Evolutionary conservation across 2,797 vertebrate genomes (phyloP).

Genomic region (Sebastiscus tertius): DNA sequence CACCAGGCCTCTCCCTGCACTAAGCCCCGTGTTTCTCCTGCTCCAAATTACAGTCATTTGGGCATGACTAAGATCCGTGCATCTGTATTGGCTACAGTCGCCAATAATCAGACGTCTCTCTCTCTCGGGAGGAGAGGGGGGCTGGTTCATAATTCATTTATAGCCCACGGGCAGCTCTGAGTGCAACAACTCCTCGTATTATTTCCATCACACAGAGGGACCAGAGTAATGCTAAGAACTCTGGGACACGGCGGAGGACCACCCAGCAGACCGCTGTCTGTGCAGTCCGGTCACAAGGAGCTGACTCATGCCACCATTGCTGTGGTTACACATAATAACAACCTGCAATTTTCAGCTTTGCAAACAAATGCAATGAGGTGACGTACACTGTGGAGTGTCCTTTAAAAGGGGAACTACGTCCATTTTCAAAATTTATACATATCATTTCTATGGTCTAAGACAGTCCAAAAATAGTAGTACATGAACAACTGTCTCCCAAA

Average conservation of each 20-base stretch:
- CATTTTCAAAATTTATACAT: too few relatives aligned
- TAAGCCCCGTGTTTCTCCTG: slow-evolving; percentile 62
- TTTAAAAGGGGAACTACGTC: background rate
- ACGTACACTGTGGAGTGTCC: slow-evolving; percentile 9
- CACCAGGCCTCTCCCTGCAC: slow-evolving; percentile 46
- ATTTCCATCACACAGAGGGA: slow-evolving; percentile 47
- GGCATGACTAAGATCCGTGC: slow-evolving; percentile 67
- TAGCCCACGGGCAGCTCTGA: slow-evolving; percentile 21
- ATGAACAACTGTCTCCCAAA: too few relatives aligned
- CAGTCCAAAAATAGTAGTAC: too few relatives aligned
- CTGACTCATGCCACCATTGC: slow-evolving; percentile 59
- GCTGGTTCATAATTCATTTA: slow-evolving; percentile 38
- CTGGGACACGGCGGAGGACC: slow-evolving; percentile 55
- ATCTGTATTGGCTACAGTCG: slow-evolving; percentile 46
- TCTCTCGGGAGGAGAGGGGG: slow-evolving; percentile 3
- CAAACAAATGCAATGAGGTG: slow-evolving; percentile 58
- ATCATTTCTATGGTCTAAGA: too few relatives aligned
- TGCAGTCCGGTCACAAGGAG: slow-evolving; percentile 38
- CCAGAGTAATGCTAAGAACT: slow-evolving; percentile 30
- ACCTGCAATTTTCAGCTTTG: slow-evolving; percentile 64
- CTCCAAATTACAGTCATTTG: slow-evolving; percentile 79
- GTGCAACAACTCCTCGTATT: slow-evolving; percentile 21
- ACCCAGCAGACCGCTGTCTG: slow-evolving; percentile 63
- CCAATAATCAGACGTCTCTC: slow-evolving; percentile 59
- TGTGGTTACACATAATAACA: slow-evolving; percentile 50